These are phyloP conservation scores for Sinonovacula constricta DNA, from an alignment of 1,140 invertebrate genomes.

Conservation along the genomic window DNA sequence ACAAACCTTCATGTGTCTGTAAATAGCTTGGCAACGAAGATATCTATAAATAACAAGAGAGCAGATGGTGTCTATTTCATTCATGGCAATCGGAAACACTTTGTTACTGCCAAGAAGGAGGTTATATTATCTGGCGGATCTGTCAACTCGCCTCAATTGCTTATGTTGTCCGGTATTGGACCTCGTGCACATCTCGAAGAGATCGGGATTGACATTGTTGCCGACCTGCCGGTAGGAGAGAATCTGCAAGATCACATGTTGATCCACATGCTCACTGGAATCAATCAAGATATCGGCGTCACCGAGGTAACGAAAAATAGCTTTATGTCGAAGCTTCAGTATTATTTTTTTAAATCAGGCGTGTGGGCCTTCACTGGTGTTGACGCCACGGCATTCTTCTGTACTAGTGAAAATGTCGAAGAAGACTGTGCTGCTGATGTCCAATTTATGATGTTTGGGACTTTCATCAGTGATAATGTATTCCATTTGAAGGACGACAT, in stretches of 20 bases:
- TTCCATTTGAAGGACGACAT: conserved; percentile 6
- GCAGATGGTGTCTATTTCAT: conserved; percentile 14
- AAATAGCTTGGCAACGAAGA: conserved; percentile 16
- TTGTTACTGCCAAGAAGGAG: conserved; percentile 26
- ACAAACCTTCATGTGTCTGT: conserved; percentile 30
- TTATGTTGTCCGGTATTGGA: conserved; percentile 94
- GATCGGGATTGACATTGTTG: conserved; percentile 3
- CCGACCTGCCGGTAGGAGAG: conserved; percentile 34
- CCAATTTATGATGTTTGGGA: conserved; percentile 23
- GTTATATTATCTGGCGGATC: conserved; percentile 84
- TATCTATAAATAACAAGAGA: background rate
- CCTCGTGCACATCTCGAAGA: conserved; percentile 78
- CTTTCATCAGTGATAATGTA: background rate
- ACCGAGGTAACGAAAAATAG: conserved; percentile 12
- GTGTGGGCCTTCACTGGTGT: conserved; percentile 7
- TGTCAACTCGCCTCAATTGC: conserved; percentile 90
- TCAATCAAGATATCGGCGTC: conserved; percentile 16
- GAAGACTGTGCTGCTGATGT: conserved; percentile 23
- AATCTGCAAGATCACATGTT: conserved; percentile 32
- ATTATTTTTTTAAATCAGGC: conserved; percentile 24
- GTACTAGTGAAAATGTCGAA: background rate
- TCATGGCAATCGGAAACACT: conserved; percentile 10
- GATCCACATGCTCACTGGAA: background rate
- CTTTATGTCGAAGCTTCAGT: conserved; percentile 10
- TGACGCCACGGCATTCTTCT: conserved; percentile 35